Evolutionary conservation across 1,140 invertebrate species (phyloP).

Genomic region (Drosophila nasuta): DNA sequence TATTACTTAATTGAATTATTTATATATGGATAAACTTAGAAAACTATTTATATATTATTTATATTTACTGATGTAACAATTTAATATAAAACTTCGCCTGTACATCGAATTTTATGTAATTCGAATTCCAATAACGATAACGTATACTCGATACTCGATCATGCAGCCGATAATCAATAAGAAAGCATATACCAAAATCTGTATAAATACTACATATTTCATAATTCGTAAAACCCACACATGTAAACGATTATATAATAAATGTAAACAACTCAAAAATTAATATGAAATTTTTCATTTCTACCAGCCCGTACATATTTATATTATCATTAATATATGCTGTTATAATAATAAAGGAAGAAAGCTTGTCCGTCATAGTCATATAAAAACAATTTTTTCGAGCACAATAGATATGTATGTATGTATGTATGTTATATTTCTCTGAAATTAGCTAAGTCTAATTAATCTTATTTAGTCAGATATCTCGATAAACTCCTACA

Average conservation of each 20-base stretch:
- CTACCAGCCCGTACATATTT: no score
- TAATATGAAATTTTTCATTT: background rate
- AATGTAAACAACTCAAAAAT: conserved; percentile 9
- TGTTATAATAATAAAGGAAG: no score
- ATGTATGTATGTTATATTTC: no score
- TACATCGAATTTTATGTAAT: conserved; percentile 46
- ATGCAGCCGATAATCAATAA: conserved; percentile 40
- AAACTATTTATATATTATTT: conserved; percentile 14
- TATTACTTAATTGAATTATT: conserved; percentile 13
- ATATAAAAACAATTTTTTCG: no score
- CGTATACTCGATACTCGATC: conserved; percentile 27
- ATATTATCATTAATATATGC: no score
- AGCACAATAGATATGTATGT: no score
- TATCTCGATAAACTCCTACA: no score
- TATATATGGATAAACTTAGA: background rate
- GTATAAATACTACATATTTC: conserved; percentile 36
- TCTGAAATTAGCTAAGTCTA: no score
- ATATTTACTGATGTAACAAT: conserved; percentile 1
- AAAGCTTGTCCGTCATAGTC: no score
- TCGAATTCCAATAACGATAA: conserved; percentile 41
- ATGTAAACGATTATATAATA: background rate
- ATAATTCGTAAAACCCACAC: conserved; percentile 8
- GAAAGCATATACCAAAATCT: conserved; percentile 69
- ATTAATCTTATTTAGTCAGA: no score
- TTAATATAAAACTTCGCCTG: conserved; percentile 46